phyloP scores from a whole-genome alignment of 1,140 invertebrate genomes.

The Pseudomyrmex pallidus region DNA sequence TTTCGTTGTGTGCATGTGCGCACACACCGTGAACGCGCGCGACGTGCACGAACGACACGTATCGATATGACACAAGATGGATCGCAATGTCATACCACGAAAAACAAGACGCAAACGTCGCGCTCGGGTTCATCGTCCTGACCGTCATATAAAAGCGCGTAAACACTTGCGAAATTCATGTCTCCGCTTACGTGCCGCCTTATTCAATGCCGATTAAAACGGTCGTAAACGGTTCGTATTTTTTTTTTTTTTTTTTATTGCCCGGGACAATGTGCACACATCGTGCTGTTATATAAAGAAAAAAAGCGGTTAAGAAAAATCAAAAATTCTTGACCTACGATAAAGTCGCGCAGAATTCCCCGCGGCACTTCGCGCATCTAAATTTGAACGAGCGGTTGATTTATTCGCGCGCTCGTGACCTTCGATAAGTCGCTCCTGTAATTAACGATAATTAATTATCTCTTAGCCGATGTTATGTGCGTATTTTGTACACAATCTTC shows the following conservation, averaged over 20 bases:
- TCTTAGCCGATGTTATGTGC: too few relatives aligned
- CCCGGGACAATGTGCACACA: slow-evolving; percentile 3
- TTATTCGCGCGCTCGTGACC: too few relatives aligned
- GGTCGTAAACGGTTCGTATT: slow-evolving; percentile 36
- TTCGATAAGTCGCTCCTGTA: too few relatives aligned
- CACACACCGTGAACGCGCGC: background rate
- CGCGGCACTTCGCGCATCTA: too few relatives aligned
- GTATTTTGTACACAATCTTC: too few relatives aligned
- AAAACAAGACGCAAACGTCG: slow-evolving; percentile 41
- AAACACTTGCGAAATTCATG: slow-evolving; percentile 61
- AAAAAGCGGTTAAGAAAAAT: background rate
- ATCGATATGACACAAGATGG: slow-evolving; percentile 36
- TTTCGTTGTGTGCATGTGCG: background rate
- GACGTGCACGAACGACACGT: background rate
- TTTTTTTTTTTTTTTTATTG: slow-evolving; percentile 40
- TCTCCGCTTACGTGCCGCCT: slow-evolving; percentile 37
- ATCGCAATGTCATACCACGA: slow-evolving; percentile 33
- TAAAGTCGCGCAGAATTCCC: background rate
- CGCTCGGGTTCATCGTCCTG: slow-evolving; percentile 63
- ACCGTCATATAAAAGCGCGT: slow-evolving; percentile 29
- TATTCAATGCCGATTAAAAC: slow-evolving; percentile 64
- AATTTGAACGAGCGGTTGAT: too few relatives aligned
- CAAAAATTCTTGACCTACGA: background rate
- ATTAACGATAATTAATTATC: too few relatives aligned
- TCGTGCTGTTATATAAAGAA: slow-evolving; percentile 36